Conservation (phyloP, 2,797 vertebrate species). For the Sebastolobus altivelis region DNA sequence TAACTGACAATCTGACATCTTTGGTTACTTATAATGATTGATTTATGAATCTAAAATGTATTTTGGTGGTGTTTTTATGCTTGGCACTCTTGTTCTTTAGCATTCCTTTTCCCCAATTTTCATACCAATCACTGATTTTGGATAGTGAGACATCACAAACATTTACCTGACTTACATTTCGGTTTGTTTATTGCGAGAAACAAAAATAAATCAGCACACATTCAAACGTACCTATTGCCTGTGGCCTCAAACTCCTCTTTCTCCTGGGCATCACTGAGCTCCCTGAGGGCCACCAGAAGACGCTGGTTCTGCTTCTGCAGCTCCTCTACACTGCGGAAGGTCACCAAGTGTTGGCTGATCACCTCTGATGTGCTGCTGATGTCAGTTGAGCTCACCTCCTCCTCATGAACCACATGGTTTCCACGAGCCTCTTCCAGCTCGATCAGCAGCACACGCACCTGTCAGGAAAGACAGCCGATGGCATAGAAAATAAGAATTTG, state of each 20-base stretch:
- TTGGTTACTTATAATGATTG: not conserved
- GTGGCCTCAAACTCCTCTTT: constrained; percentile 91
- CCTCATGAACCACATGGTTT: constrained; percentile 92
- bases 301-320: constrained; percentile 98
- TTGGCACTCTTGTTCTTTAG: not conserved
- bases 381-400: constrained; percentile 91
- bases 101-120: not conserved
- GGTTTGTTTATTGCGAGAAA: not conserved
- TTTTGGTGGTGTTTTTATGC: not conserved
- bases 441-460: constrained; percentile 94
- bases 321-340: constrained; percentile 95
- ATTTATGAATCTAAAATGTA: not conserved
- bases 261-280: constrained; percentile 93
- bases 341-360: constrained; percentile 95
- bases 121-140: not conserved
- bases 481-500: not conserved
- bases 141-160: not conserved
- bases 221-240: constrained; percentile 83
- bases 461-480: constrained; percentile 2
- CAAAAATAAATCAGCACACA: not conserved
- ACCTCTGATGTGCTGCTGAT: constrained; percentile 96
- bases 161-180: not conserved
- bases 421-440: constrained; percentile 97
- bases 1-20: not conserved
- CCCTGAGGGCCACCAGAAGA: constrained; percentile 92